Conservation (phyloP, 2,888 invertebrate genomes). For the Drosophila greeni region DNA sequence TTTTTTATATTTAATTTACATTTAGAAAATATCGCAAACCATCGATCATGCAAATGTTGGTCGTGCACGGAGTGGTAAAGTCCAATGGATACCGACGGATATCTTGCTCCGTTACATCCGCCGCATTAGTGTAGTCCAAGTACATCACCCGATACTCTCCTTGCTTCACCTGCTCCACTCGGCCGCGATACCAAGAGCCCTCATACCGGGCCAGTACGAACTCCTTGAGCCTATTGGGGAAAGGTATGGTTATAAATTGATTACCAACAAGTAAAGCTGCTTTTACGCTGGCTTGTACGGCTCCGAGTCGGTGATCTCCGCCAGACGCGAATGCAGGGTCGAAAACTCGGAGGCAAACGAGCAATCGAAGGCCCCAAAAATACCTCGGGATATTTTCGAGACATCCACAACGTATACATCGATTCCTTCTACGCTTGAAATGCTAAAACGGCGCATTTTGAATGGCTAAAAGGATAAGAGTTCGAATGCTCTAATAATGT, state of each 20-base stretch:
- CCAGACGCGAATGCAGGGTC: constrained; percentile 23
- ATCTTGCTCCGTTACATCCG: constrained; percentile 21
- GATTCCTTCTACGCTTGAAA: constrained; percentile 23
- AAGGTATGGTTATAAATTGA: background rate
- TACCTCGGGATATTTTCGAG: constrained; percentile 37
- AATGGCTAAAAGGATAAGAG: constrained; percentile 46
- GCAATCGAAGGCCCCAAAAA: constrained; percentile 53
- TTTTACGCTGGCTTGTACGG: constrained; percentile 51
- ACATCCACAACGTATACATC: constrained; percentile 52
- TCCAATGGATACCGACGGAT: constrained; percentile 57
- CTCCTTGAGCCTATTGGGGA: constrained; percentile 36
- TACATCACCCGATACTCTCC: constrained; percentile 34
- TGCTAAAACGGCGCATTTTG: constrained; percentile 20
- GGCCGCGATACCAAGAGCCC: constrained; percentile 49
- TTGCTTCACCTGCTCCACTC: constrained; percentile 37
- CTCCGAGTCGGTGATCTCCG: constrained; percentile 26
- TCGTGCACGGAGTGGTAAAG: constrained; percentile 42
- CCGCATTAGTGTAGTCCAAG: constrained; percentile 44
- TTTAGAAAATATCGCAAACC: constrained; percentile 33
- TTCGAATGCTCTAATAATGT: too few relatives aligned
- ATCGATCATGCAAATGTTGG: constrained; percentile 52
- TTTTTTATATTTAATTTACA: background rate
- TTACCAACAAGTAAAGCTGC: constrained; percentile 33
- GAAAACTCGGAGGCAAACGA: constrained; percentile 19
- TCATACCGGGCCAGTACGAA: constrained; percentile 49